Conservation (phyloP, 2,888 invertebrate genomes). For the Plutella xylostella region DNA sequence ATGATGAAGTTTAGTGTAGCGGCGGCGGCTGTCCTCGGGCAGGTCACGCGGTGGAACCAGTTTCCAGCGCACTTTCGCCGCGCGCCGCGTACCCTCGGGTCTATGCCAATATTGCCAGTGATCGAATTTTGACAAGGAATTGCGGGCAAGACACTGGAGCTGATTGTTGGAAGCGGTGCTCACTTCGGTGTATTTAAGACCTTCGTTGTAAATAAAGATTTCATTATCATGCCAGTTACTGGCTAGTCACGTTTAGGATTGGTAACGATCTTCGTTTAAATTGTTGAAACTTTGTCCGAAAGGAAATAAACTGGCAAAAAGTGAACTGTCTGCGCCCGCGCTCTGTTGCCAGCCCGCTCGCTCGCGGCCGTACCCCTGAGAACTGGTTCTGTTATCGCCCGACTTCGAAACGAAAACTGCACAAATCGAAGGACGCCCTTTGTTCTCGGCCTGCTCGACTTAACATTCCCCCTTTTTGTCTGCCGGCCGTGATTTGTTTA, state of each 20-base stretch:
- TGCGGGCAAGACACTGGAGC: no score
- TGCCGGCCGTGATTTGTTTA: no score
- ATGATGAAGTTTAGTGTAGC: neutral
- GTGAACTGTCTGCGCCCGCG: neutral
- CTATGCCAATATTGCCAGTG: no score
- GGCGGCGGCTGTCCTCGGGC: conserved; percentile 47
- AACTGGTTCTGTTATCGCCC: conserved; percentile 14
- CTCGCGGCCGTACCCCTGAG: conserved; percentile 31
- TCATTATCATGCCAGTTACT: no score
- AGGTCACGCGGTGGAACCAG: conserved; percentile 64
- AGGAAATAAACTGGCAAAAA: no score
- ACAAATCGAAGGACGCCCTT: conserved; percentile 19
- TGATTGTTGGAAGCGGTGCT: no score
- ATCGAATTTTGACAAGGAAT: no score
- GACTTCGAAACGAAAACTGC: conserved; percentile 19
- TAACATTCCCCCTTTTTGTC: neutral
- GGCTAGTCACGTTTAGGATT: no score
- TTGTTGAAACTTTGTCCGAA: no score
- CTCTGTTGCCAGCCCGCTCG: conserved; percentile 27
- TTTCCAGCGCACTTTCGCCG: conserved; percentile 64
- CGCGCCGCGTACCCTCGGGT: conserved; percentile 23
- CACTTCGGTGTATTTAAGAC: no score
- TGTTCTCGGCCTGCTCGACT: conserved; percentile 14
- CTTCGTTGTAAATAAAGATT: no score
- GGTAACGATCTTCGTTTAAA: no score